These are phyloP conservation scores for Trichonephila inaurata DNA, from an alignment of 1,140 invertebrate genomes.

Conservation along the genomic window DNA sequence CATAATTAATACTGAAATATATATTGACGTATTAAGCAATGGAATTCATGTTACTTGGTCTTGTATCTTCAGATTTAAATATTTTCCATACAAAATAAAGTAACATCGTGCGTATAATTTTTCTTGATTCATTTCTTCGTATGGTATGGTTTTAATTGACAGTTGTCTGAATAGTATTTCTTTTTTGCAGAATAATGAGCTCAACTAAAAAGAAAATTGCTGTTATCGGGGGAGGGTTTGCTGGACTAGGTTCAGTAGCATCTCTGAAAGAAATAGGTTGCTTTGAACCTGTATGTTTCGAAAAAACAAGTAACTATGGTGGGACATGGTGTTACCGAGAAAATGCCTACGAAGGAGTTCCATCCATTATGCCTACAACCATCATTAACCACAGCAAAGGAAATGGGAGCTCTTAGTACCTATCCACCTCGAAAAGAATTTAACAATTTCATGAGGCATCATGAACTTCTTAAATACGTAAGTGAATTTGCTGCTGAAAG, in stretches of 20 bases:
- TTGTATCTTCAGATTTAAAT: too few relatives aligned
- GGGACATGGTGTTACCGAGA: constrained; percentile 83
- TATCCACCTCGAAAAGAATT: constrained; percentile 81
- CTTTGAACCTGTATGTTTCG: constrained; percentile 60
- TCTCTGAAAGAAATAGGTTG: constrained; percentile 38
- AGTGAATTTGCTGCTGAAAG: constrained; percentile 81
- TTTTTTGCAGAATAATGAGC: background rate
- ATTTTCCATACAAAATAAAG: too few relatives aligned
- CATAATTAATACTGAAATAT: too few relatives aligned
- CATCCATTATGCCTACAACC: constrained; percentile 77
- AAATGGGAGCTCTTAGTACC: constrained; percentile 81
- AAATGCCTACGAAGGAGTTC: constrained; percentile 79
- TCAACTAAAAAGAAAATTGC: constrained; percentile 8
- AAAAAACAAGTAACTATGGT: constrained; percentile 80
- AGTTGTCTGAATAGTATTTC: background rate
- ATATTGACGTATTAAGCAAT: too few relatives aligned
- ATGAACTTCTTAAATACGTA: constrained; percentile 80
- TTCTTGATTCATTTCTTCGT: too few relatives aligned
- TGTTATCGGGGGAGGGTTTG: constrained; percentile 49
- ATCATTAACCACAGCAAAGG: constrained; percentile 82
- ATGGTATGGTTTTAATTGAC: too few relatives aligned
- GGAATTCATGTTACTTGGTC: too few relatives aligned
- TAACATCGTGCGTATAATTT: too few relatives aligned
- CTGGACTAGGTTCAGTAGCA: background rate
- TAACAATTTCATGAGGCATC: constrained; percentile 82